phyloP scores from a whole-genome alignment of 2,797 vertebrate species.

The Dryobates pubescens region DNA sequence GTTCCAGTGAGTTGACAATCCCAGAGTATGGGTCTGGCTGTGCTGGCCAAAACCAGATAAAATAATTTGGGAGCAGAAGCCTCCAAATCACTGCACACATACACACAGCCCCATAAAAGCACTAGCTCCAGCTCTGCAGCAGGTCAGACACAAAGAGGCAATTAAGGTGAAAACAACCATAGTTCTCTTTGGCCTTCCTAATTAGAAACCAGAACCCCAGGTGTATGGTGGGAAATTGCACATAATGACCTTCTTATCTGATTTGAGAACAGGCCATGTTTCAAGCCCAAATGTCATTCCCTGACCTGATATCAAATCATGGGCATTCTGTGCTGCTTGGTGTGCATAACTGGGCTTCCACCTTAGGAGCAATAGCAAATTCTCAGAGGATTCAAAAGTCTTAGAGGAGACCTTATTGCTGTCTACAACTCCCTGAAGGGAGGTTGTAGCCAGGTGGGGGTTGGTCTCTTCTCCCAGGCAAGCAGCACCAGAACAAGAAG shows the following conservation, averaged over 20 bases:
- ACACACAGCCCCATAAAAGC: background rate
- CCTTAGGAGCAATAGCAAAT: fast-evolving
- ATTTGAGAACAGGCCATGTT: background rate
- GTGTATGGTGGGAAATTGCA: background rate
- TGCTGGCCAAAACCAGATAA: background rate
- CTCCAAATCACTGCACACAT: background rate
- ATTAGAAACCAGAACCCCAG: constrained; percentile 4
- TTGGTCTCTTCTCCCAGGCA: too few species aligned
- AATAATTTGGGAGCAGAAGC: background rate
- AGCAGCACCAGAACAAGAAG: too few species aligned
- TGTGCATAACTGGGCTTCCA: background rate
- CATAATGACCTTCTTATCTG: background rate
- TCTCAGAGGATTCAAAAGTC: too few species aligned
- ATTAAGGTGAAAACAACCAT: background rate
- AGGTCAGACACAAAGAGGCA: background rate
- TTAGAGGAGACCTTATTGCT: too few species aligned
- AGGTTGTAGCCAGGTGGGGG: too few species aligned
- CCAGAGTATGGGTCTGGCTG: background rate
- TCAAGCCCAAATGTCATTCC: background rate
- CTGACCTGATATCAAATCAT: background rate
- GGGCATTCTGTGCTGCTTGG: fast-evolving
- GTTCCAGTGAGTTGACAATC: background rate
- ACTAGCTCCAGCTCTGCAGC: background rate
- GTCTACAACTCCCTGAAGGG: too few species aligned
- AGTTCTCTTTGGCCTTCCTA: background rate